phyloP scores from a whole-genome alignment of 2,797 vertebrate species.

The Enteromius anoplus region DNA sequence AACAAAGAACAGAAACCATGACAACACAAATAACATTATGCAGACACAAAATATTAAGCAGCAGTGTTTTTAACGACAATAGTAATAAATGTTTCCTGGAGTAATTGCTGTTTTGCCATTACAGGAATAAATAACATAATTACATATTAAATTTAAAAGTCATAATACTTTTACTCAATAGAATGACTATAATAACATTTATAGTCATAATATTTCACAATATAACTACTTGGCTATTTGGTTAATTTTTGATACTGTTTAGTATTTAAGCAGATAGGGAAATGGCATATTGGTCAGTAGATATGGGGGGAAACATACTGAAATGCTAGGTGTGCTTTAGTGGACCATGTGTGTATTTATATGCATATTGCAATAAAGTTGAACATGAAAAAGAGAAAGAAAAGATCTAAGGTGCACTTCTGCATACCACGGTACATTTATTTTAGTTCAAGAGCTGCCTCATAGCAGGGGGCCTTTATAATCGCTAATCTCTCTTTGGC shows the following conservation, averaged over 20 bases:
- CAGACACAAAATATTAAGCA: not conserved
- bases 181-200: not conserved
- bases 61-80: too few relatives aligned
- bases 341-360: not conserved
- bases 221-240: not conserved
- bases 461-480: conserved; percentile 59
- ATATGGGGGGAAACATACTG: not conserved
- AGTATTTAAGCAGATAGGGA: not conserved
- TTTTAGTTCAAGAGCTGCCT: conserved; percentile 57
- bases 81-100: too few relatives aligned
- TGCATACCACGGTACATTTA: conserved; percentile 44
- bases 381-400: not conserved
- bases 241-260: not conserved
- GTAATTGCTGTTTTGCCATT: not conserved
- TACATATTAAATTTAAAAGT: not conserved
- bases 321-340: not conserved
- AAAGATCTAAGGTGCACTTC: not conserved
- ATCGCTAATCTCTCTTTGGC: conserved; percentile 59
- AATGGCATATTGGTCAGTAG: not conserved
- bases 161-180: too few relatives aligned
- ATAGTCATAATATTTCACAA: not conserved
- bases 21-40: conserved; percentile 27
- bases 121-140: not conserved
- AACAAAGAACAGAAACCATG: conserved; percentile 32
- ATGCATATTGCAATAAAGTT: not conserved